These are phyloP conservation scores for Tichodroma muraria DNA, from an alignment of 2,113 vertebrate genomes.

Conservation along the genomic window DNA sequence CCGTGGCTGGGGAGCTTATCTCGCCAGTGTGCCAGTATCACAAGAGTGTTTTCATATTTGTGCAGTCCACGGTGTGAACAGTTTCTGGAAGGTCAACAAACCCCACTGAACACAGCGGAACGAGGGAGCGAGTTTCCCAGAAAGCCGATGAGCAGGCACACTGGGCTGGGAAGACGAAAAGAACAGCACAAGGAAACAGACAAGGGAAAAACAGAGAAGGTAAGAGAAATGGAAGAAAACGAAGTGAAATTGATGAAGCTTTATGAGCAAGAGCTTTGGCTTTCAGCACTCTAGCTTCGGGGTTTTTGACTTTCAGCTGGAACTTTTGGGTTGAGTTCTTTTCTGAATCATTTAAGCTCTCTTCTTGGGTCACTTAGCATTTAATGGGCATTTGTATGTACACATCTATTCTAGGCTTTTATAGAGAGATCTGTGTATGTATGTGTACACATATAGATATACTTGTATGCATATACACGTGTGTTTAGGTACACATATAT, in stretches of 20 bases:
- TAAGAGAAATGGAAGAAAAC: neutral
- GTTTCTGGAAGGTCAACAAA: constrained; percentile 11
- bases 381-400: neutral
- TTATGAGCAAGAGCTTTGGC: neutral
- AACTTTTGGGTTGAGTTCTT: neutral
- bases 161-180: fast-evolving
- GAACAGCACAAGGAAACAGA: neutral
- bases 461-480: neutral
- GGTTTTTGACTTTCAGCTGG: neutral
- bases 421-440: neutral
- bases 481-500: neutral
- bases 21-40: neutral
- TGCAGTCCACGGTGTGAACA: neutral
- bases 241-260: neutral
- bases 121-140: neutral
- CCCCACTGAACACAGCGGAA: neutral
- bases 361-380: neutral
- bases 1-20: neutral
- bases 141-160: neutral
- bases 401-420: neutral
- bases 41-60: neutral
- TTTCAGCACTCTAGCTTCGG: neutral
- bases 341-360: neutral
- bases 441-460: neutral
- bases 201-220: neutral